Base-by-base conservation (phyloP, 2,797 vertebrate species). In the Silurus aristotelis region DNA sequence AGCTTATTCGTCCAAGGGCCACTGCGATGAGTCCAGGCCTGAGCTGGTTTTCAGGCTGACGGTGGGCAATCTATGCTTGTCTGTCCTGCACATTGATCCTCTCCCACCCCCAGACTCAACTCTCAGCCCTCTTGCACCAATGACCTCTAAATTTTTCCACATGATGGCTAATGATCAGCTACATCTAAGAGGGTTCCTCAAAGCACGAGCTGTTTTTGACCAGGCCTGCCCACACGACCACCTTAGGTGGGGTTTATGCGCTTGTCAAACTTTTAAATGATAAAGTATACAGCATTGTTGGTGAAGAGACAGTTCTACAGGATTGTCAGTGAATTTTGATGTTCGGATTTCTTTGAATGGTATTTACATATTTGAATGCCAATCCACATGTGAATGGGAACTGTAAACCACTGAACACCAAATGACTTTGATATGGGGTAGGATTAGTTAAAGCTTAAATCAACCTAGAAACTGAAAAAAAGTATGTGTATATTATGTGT, bases 51-150 rank as follows among this genome's bases (percentile, higher is more conserved):
- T 98, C 83, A 95, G 94, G 93, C 91, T 99, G 89, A 93, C 94
- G 1, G 90, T 99, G 88, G 95, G 96, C 88, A 94, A 94, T 89
- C 92, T 98, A 86, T 97, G 97, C 19, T 48, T 98, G 70, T 97
- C 96, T 6, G 97, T 99, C 80, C 97, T 99, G 89, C 98, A 99
- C 93, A 98, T 99, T 31, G 98, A 99, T 93, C 98, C 97, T 27
- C 94, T 99, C 85, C 96, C 98, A 81, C 96, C 97, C 22, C 95
- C 97, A 71, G 96, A 97, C 89, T 96, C 96, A 22, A 93, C 96
- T 73, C 92, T 95, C 87, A 97, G 96, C 90, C 96, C 97, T 22
- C 94, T 98, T 85, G 96, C 97, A 71, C 95, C 96, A 82, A 95
- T 99, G 93, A 96, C 98, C 19, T 91, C 93, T 63, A 95, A 97